Evolutionary conservation across 2,797 vertebrate species (phyloP), one percentile per base, ranked within the genome.

Genomic region (Tangara arthus): DNA sequence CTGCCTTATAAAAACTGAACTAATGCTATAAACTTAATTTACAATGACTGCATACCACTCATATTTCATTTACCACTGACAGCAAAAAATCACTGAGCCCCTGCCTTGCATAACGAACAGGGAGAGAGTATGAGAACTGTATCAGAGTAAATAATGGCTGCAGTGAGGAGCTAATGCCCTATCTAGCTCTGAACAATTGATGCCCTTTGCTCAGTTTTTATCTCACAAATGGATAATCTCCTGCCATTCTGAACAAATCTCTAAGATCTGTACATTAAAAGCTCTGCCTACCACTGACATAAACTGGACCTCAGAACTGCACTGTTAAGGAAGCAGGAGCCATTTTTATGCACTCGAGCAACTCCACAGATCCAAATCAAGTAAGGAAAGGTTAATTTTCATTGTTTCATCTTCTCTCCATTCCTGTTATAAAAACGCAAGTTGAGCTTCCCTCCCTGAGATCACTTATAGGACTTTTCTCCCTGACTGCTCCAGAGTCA

Each of bases 21-120:
- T 91, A 91, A 96, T 78, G 76, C 72, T 81, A 84, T 63, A 91
- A 95, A 93, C 55, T 82, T 95, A 91, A 97, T 95, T 95, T 96
- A 93, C 70, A 94, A 52, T 24, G 69, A 66, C 75, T 85, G 53
- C 39, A 44, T 59, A 80, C 53, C 28, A 49, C 70, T 79, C 37
- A 26, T 75, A 83, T 78, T 90, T 96, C 89, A 94, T 72, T 91
- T 72, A 76, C 55, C 15, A 69, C 34, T 26, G 63, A 81, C 69
- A 89, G 59, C 50, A 94, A 72, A 92, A 91, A 81, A 81, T 80
- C 76, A 78, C 66, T 53, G 30, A 87, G 73, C 34, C 39, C 86
- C 57, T 89, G 64, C 50, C 90, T 90, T 87, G 73, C 86, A 92
- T 92, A 85, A 85, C 82, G 37, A 94, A 35, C 3, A 27, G 71